These are phyloP conservation scores for Euleptes europaea DNA, from an alignment of 2,113 vertebrate species.

Conservation along the genomic window DNA sequence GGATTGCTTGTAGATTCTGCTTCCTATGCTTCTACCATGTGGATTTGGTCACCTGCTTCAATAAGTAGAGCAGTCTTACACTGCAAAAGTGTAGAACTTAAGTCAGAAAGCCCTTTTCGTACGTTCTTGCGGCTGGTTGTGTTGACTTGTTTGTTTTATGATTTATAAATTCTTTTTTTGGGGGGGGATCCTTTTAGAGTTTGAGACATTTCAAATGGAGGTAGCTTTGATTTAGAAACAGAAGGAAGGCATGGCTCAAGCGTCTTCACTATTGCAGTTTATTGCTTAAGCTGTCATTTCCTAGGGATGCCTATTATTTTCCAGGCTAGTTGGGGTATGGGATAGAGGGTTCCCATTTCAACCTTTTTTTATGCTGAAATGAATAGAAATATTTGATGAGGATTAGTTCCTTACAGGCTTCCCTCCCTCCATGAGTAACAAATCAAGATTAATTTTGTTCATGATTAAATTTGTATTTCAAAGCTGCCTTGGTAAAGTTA, in stretches of 20 bases:
- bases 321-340: background rate
- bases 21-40: conserved; percentile 18
- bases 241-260: background rate
- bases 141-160: rapidly evolving
- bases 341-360: background rate
- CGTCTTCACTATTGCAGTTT: rapidly evolving
- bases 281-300: background rate
- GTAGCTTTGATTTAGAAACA: rapidly evolving
- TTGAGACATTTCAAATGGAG: background rate
- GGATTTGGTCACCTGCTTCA: conserved; percentile 31
- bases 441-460: conserved; percentile 23
- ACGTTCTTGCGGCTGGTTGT: background rate
- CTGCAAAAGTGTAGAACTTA: conserved; percentile 16
- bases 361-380: background rate
- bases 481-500: background rate
- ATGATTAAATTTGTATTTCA: conserved; percentile 7
- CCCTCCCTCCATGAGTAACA: background rate
- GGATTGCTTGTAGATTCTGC: background rate
- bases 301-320: background rate
- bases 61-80: background rate
- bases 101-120: background rate
- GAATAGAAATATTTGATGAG: conserved; percentile 8
- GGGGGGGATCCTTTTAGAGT: rapidly evolving
- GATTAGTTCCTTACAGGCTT: background rate
- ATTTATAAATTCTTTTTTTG: rapidly evolving